Percentiles rank a stretch among this genome's conserved stretches.
These are phyloP conservation scores for Burhinus bistriatus DNA, from an alignment of 2,113 vertebrate species.

Conservation along the genomic window DNA sequence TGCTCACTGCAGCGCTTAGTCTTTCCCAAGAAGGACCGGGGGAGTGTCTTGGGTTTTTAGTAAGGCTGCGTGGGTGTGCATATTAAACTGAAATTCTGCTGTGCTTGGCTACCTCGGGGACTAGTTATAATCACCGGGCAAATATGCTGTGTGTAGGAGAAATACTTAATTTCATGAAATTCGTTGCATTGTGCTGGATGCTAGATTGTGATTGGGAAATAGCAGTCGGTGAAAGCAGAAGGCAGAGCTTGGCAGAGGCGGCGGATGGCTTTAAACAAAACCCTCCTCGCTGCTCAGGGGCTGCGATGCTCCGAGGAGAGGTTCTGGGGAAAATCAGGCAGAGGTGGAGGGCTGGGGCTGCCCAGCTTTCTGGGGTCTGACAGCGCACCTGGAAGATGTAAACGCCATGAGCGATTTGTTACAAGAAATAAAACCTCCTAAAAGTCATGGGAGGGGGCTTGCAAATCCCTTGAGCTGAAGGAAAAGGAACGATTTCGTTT, in stretches of 20 bases:
- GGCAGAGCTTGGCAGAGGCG: conserved; percentile 20
- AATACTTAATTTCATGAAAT: conserved; percentile 2
- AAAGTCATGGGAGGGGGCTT: background rate
- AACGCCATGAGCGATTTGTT: accelerated
- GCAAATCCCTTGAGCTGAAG: background rate
- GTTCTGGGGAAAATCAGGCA: background rate
- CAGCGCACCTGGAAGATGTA: background rate
- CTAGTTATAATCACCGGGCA: conserved; percentile 51
- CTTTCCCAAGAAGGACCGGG: conserved; percentile 17
- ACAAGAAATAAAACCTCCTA: background rate
- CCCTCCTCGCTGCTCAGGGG: background rate
- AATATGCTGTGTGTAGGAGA: conserved; percentile 49
- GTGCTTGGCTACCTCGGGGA: conserved; percentile 53
- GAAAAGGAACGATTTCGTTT: background rate
- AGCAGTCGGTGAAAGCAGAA: background rate
- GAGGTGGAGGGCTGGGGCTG: background rate
- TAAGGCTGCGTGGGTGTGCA: conserved; percentile 54
- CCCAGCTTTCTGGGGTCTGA: background rate
- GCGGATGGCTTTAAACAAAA: background rate
- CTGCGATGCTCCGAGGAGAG: background rate
- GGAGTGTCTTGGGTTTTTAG: conserved; percentile 45
- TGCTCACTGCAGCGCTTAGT: background rate
- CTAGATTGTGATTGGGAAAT: background rate
- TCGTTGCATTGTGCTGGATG: background rate
- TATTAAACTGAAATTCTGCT: conserved; percentile 49